phyloP scores from a whole-genome alignment of 2,888 invertebrate species.

The Pseudococcus jackbeardsleyi region DNA sequence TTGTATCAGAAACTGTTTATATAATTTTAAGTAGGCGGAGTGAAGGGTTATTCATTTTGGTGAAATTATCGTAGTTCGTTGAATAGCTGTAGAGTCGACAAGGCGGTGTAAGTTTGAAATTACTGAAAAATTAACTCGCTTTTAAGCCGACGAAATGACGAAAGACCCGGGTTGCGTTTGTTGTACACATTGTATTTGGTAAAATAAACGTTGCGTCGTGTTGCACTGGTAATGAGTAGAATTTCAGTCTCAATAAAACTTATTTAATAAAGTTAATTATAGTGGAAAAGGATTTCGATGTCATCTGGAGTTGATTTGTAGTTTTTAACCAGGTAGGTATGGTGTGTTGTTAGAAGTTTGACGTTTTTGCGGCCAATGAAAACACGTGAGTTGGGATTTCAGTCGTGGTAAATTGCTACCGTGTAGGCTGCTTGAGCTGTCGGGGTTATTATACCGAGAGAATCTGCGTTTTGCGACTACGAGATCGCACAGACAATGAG shows the following conservation, averaged over 20 bases:
- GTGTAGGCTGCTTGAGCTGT: not conserved
- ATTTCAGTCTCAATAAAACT: conserved; percentile 17
- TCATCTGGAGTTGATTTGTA: conserved; percentile 22
- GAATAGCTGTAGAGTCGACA: not conserved
- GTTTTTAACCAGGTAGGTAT: not conserved
- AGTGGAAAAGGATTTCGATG: conserved; percentile 12
- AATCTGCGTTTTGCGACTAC: not conserved
- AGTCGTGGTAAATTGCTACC: not conserved
- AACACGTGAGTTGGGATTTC: conserved; percentile 12
- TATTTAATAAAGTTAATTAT: conserved; percentile 22
- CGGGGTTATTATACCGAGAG: not conserved
- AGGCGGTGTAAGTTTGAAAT: not conserved
- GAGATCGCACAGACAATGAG: not conserved
- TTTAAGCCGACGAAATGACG: not conserved
- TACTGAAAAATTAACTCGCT: conserved; percentile 12
- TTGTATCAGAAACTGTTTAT: not conserved
- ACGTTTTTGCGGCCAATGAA: conserved; percentile 3
- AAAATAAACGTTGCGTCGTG: not conserved
- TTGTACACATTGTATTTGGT: not conserved
- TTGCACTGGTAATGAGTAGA: not conserved
- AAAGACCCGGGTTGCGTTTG: not conserved
- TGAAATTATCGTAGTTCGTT: not conserved
- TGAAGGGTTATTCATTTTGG: not conserved
- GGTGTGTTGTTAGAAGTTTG: conserved; percentile 6
- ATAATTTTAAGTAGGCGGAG: not conserved